Evolutionary conservation across 2,113 vertebrate genomes (phyloP).

Genomic region (Calidris pugnax): DNA sequence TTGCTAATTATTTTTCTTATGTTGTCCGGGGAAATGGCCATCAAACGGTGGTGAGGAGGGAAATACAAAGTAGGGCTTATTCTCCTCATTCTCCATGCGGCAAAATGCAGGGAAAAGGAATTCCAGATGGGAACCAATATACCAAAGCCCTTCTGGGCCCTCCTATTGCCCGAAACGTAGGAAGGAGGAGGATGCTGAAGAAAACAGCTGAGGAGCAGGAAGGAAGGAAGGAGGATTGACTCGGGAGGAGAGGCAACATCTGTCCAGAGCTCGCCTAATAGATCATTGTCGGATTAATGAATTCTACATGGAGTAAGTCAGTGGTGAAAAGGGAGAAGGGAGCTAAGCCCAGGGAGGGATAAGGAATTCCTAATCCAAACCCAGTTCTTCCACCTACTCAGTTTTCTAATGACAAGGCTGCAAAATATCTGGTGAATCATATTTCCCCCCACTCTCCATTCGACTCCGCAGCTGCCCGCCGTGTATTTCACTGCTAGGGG

Average conservation of each 20-base stretch:
- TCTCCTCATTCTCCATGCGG: too few species aligned
- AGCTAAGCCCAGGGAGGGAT: not conserved
- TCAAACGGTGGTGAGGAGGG: not conserved
- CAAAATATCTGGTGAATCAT: not conserved
- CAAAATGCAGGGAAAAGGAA: not conserved
- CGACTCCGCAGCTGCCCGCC: not conserved
- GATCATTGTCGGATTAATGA: fast-evolving
- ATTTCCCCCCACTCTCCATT: not conserved
- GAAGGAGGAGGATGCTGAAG: not conserved
- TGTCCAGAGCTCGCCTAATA: fast-evolving
- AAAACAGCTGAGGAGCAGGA: not conserved
- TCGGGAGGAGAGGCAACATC: not conserved
- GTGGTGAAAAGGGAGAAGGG: not conserved
- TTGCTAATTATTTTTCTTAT: not conserved
- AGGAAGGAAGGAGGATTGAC: not conserved
- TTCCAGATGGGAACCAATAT: not conserved
- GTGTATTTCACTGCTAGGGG: not conserved
- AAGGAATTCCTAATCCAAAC: not conserved
- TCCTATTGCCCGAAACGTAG: not conserved
- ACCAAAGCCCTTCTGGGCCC: not conserved
- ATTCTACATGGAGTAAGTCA: not conserved
- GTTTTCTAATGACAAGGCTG: not conserved
- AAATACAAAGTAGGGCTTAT: not conserved
- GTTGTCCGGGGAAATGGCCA: not conserved
- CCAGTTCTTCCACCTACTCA: not conserved